Base-by-base conservation (phyloP, 2,113 vertebrate species). In the Anarhynchus alexandrinus region DNA sequence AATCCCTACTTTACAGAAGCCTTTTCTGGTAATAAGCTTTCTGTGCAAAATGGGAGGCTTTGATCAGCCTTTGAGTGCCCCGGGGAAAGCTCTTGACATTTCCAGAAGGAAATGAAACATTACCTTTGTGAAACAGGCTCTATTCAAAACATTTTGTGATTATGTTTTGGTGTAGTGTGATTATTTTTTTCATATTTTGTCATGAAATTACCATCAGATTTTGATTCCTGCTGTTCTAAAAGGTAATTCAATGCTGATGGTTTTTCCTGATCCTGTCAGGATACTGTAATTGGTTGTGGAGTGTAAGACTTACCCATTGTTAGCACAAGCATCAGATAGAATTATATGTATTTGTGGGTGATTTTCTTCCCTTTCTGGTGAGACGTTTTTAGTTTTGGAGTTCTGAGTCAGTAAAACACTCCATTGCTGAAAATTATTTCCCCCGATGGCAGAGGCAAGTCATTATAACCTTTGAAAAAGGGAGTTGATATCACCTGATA, bases 21-120 rank as follows among this genome's bases (percentile, higher is more conserved):
- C 22, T 82, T 74, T 82, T 59, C 32, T 95, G 83, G 45, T 72
- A 89, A 36, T 85, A 55, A 88, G 20, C 5, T 94, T 70, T 93
- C 62, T 19, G 7, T 88, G 36, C 14, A n/a, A 61, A 86, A 22
- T 34, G 10, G 5, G 32, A 81, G 51, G 22, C 76, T 80, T 83
- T 88, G 36, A 26, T 77, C 40, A 73, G 43, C 49, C 42, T 54
- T 62, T 36, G 47, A 70, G 54, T 36, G 16, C 17, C 25, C 7
- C 25, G 40, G 18, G 67, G 32, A 93, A 84, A 71, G 16, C 16
- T 91, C 22, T 64, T 70, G 18, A 21, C 57, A 15, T 71, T 93
- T 79, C 58, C 38, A 59, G 43, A 66, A 67, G 14, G 59, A 91
- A 73, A 51, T 51, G 5, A 74, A 84, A 61, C 5, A 15, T 82